These are phyloP conservation scores for Phallusia fumigata DNA, from an alignment of 23 tunicate species.

Conservation along the genomic window DNA sequence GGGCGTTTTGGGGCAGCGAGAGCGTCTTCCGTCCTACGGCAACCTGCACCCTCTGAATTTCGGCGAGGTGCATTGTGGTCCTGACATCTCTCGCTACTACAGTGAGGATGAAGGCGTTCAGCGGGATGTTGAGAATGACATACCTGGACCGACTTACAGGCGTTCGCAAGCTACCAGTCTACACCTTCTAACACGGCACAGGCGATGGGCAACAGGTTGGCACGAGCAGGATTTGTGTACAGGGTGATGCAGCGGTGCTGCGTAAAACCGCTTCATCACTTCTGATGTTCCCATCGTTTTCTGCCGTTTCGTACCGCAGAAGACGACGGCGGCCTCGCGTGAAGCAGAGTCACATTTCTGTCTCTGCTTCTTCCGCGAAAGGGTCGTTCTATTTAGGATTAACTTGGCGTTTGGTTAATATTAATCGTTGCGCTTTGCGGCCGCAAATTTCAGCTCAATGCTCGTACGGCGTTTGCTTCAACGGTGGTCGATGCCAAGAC, in stretches of 20 bases:
- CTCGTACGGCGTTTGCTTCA: slow-evolving; percentile 91
- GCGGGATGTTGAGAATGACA: not conserved
- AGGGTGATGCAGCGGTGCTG: not conserved
- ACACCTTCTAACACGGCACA: slow-evolving; percentile 14
- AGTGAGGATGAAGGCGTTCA: not conserved
- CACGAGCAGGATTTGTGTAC: not conserved
- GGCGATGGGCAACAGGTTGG: slow-evolving; percentile 63
- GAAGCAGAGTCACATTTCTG: not conserved
- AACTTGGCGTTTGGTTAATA: not conserved
- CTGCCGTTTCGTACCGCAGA: slow-evolving; percentile 1
- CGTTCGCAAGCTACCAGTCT: not conserved
- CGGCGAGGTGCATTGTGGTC: slow-evolving; percentile 84
- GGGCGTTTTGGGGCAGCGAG: not conserved
- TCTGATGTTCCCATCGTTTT: not conserved
- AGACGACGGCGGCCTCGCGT: not conserved
- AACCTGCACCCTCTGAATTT: slow-evolving; percentile 60
- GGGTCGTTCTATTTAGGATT: too few relatives aligned
- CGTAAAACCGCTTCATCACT: not conserved
- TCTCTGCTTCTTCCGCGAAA: too few relatives aligned
- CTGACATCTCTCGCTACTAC: slow-evolving; percentile 69
- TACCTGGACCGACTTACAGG: not conserved
- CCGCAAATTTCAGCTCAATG: slow-evolving; percentile 60
- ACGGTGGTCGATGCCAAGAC: slow-evolving; percentile 73
- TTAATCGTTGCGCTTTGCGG: not conserved
- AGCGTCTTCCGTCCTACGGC: slow-evolving; percentile 44